These are phyloP conservation scores for Ascaphus truei DNA, from an alignment of 2,113 vertebrate species.

Conservation along the genomic window DNA sequence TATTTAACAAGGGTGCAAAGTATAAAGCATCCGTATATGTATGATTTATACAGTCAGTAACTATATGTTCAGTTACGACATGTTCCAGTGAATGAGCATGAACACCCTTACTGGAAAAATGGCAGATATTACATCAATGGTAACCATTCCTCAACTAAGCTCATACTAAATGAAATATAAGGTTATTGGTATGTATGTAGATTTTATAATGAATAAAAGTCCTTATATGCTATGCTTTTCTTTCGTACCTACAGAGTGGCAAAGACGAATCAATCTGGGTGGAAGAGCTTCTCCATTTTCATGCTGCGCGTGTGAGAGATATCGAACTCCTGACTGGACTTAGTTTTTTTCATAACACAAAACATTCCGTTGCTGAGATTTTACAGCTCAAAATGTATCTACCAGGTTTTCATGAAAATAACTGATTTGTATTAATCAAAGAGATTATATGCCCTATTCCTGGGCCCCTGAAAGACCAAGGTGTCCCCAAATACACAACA, in stretches of 20 bases:
- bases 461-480: too few species aligned
- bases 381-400: conserved; percentile 86
- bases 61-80: too few species aligned
- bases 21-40: too few species aligned
- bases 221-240: neutral
- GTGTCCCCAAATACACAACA: too few species aligned
- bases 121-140: too few species aligned
- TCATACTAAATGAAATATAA: too few species aligned
- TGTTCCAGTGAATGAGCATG: too few species aligned
- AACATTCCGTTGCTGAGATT: conserved; percentile 76
- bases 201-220: neutral
- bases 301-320: conserved; percentile 79
- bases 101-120: too few species aligned
- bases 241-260: conserved; percentile 42
- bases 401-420: conserved; percentile 53
- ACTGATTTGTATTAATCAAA: conserved; percentile 39
- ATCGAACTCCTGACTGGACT: conserved; percentile 89
- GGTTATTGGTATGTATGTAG: neutral
- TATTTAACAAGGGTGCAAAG: too few species aligned
- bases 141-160: too few species aligned
- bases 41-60: too few species aligned
- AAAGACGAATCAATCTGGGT: conserved; percentile 67
- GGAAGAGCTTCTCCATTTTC: conserved; percentile 76
- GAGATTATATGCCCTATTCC: too few species aligned
- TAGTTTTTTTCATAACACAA: conserved; percentile 87